These are phyloP conservation scores for Falco concolor DNA, from an alignment of 2,797 vertebrate genomes.

Conservation along the genomic window DNA sequence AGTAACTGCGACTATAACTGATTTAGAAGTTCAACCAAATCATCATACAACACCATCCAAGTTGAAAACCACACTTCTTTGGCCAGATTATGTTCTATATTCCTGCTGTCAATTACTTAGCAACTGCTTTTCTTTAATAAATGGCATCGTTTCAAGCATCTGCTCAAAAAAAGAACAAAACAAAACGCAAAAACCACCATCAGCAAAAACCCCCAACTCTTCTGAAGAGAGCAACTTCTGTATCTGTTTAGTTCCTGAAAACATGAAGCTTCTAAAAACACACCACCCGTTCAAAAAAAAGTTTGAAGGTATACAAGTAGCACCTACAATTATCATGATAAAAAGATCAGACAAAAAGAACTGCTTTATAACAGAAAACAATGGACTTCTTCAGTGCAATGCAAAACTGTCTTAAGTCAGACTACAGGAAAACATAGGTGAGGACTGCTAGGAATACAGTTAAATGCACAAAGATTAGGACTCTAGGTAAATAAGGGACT, in stretches of 20 bases:
- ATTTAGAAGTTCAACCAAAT: background rate
- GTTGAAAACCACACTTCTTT: background rate
- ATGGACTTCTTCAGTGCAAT: background rate
- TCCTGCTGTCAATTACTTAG: background rate
- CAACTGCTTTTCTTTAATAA: background rate
- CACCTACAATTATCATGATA: background rate
- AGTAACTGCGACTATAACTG: background rate
- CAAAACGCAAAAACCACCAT: background rate
- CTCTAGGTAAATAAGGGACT: background rate
- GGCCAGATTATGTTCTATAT: background rate
- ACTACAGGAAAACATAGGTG: background rate
- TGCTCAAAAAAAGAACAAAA: background rate
- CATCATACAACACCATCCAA: background rate
- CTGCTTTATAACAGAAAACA: background rate
- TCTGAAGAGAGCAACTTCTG: background rate
- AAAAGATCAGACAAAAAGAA: background rate
- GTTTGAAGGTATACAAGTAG: background rate
- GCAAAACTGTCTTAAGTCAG: background rate
- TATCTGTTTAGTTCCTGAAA: background rate
- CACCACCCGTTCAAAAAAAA: background rate
- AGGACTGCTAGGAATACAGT: background rate
- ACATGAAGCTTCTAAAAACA: background rate
- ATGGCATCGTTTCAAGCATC: background rate
- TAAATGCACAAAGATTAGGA: background rate
- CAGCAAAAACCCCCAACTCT: background rate